These are phyloP conservation scores for Aleiodes leptofemur DNA, from an alignment of 2,888 invertebrate species.

Conservation along the genomic window DNA sequence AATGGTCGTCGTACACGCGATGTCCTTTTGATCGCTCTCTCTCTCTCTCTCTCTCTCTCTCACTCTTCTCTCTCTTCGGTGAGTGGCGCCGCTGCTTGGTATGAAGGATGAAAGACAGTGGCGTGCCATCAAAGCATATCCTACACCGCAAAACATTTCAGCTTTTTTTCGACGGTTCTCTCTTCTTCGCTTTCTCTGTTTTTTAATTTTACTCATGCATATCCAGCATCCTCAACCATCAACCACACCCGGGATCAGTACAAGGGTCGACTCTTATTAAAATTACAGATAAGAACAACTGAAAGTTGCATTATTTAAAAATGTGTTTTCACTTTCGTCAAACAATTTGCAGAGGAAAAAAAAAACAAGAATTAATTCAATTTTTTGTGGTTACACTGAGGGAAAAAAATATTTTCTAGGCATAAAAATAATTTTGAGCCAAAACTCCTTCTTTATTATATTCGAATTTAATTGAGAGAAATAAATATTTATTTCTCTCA, in stretches of 20 bases:
- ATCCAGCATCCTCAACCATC: background rate
- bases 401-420: no score
- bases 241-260: background rate
- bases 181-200: background rate
- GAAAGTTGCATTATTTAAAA: no score
- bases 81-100: background rate
- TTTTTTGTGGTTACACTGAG: no score
- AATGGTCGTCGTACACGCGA: constrained; percentile 65
- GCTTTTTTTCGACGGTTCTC: background rate
- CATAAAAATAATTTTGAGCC: no score
- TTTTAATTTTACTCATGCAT: constrained; percentile 10
- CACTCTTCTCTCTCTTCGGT: no score
- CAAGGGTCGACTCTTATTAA: background rate
- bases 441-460: no score
- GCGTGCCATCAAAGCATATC: background rate
- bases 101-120: background rate
- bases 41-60: no score
- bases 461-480: no score
- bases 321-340: no score
- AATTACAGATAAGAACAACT: constrained; percentile 5
- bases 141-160: background rate
- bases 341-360: no score
- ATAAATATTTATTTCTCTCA: no score
- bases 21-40: constrained; percentile 61
- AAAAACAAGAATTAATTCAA: no score